A percentile compares a stretch with the other conserved stretches of the same genome.
Conservation (phyloP, 2,888 invertebrate genomes). For the Aspidapion aeneum region DNA sequence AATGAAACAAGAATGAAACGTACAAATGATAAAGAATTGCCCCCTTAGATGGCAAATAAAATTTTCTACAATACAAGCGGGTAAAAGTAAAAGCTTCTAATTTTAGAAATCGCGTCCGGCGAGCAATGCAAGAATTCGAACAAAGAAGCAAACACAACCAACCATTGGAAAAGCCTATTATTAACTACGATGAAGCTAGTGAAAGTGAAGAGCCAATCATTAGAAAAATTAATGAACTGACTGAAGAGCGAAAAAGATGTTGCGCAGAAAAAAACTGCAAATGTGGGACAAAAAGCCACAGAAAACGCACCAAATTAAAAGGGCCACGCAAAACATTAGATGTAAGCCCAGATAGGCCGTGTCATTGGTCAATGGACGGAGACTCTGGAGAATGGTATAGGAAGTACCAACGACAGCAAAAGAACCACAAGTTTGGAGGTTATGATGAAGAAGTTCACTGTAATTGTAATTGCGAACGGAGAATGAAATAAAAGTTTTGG, state of each 20-base stretch:
- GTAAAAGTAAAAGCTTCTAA: too few relatives aligned
- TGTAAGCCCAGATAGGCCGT: constrained; percentile 9
- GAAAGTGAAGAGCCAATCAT: constrained; percentile 35
- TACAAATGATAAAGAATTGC: too few relatives aligned
- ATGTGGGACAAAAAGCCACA: neutral
- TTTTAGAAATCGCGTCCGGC: constrained; percentile 36
- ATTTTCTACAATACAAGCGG: too few relatives aligned
- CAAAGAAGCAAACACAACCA: constrained; percentile 41
- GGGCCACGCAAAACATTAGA: neutral
- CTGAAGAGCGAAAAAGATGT: constrained; percentile 18
- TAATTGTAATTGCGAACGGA: constrained; percentile 18
- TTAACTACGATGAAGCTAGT: constrained; percentile 31
- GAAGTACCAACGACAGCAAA: neutral
- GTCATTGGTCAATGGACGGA: constrained; percentile 27
- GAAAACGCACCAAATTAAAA: neutral
- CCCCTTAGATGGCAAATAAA: too few relatives aligned
- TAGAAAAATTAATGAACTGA: constrained; percentile 28
- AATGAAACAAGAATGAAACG: too few relatives aligned
- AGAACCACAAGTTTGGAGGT: neutral
- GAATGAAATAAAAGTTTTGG: neutral
- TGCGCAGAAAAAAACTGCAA: constrained; percentile 16
- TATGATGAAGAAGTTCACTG: constrained; percentile 9
- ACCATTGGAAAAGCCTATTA: constrained; percentile 40
- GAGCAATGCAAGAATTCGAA: constrained; percentile 45
- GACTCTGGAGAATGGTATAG: constrained; percentile 27